phyloP scores from a whole-genome alignment of 1,140 invertebrate species.

The Macrocentrus cingulum region DNA sequence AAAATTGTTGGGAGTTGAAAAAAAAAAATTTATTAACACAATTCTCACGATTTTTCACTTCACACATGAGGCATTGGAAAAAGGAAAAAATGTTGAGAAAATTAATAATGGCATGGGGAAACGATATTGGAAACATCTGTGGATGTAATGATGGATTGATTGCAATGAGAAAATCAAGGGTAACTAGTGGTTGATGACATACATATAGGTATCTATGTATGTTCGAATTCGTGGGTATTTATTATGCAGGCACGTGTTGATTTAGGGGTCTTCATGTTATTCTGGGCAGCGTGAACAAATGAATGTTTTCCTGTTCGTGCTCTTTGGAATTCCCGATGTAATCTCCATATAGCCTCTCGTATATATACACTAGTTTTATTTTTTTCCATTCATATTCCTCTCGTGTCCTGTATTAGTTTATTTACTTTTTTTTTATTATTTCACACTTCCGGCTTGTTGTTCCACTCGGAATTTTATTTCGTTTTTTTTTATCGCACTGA shows the following conservation, averaged over 20 bases:
- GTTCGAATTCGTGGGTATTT: no score
- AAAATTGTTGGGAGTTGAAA: no score
- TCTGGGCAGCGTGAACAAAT: constrained; percentile 36
- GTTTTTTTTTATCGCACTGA: neutral
- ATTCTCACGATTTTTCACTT: no score
- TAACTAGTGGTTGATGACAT: constrained; percentile 22
- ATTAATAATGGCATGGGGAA: no score
- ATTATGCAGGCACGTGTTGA: constrained; percentile 34
- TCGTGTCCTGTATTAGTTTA: neutral
- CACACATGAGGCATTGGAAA: no score
- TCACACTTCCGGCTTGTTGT: constrained; percentile 6
- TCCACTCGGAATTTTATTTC: constrained; percentile 4
- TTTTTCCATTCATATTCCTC: constrained; percentile 1
- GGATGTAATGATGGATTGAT: neutral
- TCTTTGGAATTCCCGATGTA: constrained; percentile 33
- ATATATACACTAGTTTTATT: neutral
- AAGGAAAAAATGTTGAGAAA: no score
- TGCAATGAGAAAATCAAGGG: constrained; percentile 22
- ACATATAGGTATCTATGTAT: no score
- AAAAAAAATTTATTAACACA: no score
- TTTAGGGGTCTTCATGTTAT: constrained; percentile 37
- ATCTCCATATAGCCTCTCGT: constrained; percentile 18
- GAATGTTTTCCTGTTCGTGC: constrained; percentile 41
- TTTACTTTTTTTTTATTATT: neutral
- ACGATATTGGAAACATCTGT: no score